Percentiles rank a stretch among this genome's conserved stretches.
Conservation (phyloP, 1,140 invertebrate genomes). For the Trichonephila clavata region DNA sequence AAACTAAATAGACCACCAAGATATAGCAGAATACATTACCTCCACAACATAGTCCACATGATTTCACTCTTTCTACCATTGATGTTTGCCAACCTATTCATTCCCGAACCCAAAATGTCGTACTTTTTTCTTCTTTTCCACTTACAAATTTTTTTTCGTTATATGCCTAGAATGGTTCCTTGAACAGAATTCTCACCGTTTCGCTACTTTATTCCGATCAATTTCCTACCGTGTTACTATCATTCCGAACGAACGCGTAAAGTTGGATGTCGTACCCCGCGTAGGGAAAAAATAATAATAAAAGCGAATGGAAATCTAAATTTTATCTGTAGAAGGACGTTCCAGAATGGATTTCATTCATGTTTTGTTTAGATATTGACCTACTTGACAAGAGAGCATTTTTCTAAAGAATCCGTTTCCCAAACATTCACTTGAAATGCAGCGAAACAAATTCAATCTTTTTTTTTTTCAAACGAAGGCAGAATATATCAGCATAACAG, state of each 20-base stretch:
- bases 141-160: neutral
- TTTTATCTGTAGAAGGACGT: conserved; percentile 43
- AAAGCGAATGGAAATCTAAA: conserved; percentile 29
- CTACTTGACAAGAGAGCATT: conserved; percentile 25
- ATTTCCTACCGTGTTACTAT: conserved; percentile 61
- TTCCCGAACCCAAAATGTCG: conserved; percentile 47
- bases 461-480: neutral
- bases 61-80: conserved; percentile 53
- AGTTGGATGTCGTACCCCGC: neutral
- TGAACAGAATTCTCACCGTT: conserved; percentile 52
- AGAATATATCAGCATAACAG: neutral
- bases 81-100: conserved; percentile 70
- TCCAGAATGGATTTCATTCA: conserved; percentile 39
- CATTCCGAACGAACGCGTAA: conserved; percentile 39
- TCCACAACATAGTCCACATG: conserved; percentile 58
- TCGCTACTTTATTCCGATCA: conserved; percentile 68
- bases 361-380: conserved; percentile 50
- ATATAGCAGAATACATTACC: conserved; percentile 47
- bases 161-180: conserved; percentile 52
- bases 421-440: neutral
- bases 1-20: conserved; percentile 1
- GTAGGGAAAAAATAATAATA: neutral
- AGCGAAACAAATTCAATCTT: neutral
- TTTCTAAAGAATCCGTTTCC: neutral
- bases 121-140: neutral